Evolutionary conservation across 2,888 invertebrate genomes (phyloP), one percentile per base, ranked within the genome.

Genomic region (Acleris sparsana): DNA sequence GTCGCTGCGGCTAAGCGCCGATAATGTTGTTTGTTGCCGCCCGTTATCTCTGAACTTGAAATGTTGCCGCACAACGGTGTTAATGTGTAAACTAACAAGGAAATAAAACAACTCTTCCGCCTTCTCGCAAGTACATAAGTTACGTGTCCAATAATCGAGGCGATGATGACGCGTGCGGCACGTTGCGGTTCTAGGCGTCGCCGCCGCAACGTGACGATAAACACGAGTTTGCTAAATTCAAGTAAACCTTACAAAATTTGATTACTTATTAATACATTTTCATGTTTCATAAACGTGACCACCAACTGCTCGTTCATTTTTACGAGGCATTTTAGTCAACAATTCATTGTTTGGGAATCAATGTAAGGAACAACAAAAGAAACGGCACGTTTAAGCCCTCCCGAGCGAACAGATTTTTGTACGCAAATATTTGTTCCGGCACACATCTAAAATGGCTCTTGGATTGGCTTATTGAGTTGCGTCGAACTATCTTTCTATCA

Each of bases 41-140:
- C 75, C 79, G 82, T 88, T 86, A 86, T 86, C 86, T 83, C 76
- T 87, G 85, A 86, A 87, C 88, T 88, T 88, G 88, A 88, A 86
- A 84, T 76, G 77, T 80, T 80, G 76, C 79, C 80, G 80, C 77
- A 77, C 77, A 79, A 81, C 79, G 79, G 77, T 82, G 79, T 82
- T 87, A 82, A 84, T 84, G 78, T 81, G 80, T 80, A 78, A 82
- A 80, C 75, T 75, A 80, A 87, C 82, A 77, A 86, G 88, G 88
- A 89, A 89, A 85, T 81, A 58, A 74, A 66, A 67, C 75, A 69
- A 69, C 64, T 73, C 74, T 66, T 66, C 66, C 66, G 57, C 48
- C 66, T 66, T 57, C 65, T 52, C 46, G 13, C 66, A 57, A 62
- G 60, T 65, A 61, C 46, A n/a, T 48, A 48, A 20, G 44, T 65